A percentile compares a stretch with the other conserved stretches of the same genome.
Evolutionary conservation across 2,888 invertebrate species (phyloP).

Genomic region (Coremacera marginata): DNA sequence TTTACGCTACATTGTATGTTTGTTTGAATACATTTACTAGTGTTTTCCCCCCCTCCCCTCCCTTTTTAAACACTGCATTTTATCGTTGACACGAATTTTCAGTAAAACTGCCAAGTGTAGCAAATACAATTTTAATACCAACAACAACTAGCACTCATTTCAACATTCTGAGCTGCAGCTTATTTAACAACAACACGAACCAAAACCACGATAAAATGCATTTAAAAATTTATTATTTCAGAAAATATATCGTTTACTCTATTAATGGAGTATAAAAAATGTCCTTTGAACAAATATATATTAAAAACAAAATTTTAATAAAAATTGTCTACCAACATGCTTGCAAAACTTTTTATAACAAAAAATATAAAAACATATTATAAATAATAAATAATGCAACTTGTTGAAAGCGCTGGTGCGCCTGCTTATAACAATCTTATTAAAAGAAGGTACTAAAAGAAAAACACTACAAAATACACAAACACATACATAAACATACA

Average conservation of each 20-base stretch:
- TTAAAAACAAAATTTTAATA: background rate
- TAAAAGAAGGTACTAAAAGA: conserved; percentile 35
- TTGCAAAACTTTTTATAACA: background rate
- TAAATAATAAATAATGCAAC: conserved; percentile 29
- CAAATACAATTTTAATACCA: background rate
- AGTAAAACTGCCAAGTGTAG: conserved; percentile 30
- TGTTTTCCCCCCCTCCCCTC: background rate
- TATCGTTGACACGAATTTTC: conserved; percentile 21
- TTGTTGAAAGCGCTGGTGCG: conserved; percentile 22
- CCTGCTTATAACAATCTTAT: conserved; percentile 17
- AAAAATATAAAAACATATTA: background rate
- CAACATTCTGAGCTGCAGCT: background rate
- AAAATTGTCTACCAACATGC: conserved; percentile 35
- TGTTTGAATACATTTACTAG: background rate
- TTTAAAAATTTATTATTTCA: conserved; percentile 40
- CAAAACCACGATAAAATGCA: conserved; percentile 52
- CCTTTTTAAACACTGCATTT: background rate
- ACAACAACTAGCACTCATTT: background rate
- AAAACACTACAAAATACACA: background rate
- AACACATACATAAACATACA: background rate
- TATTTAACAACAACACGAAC: background rate
- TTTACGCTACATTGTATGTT: background rate
- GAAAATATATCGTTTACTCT: conserved; percentile 8
- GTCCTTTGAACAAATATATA: conserved; percentile 37
- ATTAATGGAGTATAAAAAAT: conserved; percentile 1